phyloP scores from a whole-genome alignment of 1,140 invertebrate species.

The Gryon sp. region DNA sequence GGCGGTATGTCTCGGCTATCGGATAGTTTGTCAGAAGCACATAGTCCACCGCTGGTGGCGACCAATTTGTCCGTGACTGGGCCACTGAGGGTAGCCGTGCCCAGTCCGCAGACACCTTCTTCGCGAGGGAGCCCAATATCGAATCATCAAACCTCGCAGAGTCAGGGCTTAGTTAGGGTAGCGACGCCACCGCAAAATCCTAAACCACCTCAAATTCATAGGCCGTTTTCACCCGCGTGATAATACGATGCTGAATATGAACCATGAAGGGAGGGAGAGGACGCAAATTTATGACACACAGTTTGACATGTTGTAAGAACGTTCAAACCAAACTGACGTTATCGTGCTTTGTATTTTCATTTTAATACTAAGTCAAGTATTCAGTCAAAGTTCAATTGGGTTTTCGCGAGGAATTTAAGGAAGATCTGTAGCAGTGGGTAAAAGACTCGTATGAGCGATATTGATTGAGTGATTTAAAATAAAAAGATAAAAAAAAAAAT shows the following conservation, averaged over 20 bases:
- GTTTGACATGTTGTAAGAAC: slow-evolving; percentile 62
- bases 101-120: slow-evolving; percentile 78
- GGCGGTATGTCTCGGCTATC: slow-evolving; percentile 75
- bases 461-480: no score
- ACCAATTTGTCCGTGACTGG: slow-evolving; percentile 78
- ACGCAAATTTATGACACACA: no score
- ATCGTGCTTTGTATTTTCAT: neutral
- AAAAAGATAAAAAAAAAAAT: no score
- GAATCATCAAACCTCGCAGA: slow-evolving; percentile 64
- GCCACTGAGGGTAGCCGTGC: slow-evolving; percentile 75
- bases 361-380: no score
- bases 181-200: slow-evolving; percentile 73
- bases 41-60: slow-evolving; percentile 77
- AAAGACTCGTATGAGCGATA: no score
- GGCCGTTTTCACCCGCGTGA: slow-evolving; percentile 79
- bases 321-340: no score
- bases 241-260: slow-evolving; percentile 63
- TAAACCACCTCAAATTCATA: slow-evolving; percentile 76
- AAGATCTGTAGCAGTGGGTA: no score
- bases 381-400: no score
- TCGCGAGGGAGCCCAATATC: slow-evolving; percentile 75
- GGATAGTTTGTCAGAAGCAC: slow-evolving; percentile 76
- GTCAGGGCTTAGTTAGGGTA: slow-evolving; percentile 74
- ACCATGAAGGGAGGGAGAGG: slow-evolving; percentile 35
- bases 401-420: no score